Evolutionary conservation across 2,888 invertebrate genomes (phyloP), one percentile per base, ranked within the genome.

Genomic region (Troglohyphantes excavatus): DNA sequence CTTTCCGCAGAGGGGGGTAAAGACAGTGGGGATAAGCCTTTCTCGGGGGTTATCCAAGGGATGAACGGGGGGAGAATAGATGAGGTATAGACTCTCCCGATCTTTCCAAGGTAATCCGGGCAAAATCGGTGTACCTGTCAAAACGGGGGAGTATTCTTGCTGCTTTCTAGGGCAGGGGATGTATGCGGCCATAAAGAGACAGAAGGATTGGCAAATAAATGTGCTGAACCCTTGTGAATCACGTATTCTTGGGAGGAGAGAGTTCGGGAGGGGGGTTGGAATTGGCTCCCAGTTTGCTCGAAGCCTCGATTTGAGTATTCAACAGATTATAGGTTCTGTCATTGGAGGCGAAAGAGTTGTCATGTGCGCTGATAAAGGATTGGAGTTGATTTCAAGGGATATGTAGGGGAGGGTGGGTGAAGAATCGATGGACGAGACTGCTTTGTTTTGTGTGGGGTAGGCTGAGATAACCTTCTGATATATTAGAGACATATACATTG

Each of bases 11-110:
- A 23, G 75, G 68, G 59, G 70, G 33, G 59, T 39, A 72, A 68
- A 65, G 76, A 86, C 76, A 86, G 59, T 33, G 70, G 11, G 79
- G 79, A 87, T 87, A 79, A 87, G 86, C 76, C 86, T 72, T 79
- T 87, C 61, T 61, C 67, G 23, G n/a, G 19, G 61, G 39, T 78
- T 87, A 79, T 70, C 72, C 78, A 72, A 7, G 72, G 81, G 65
- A 70, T 61, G 70, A 72, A 67, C 19, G n/a, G 70, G 43, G 43
- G 78, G 81, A 53, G 53, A 53, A 53, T 11, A 53, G 53, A 13
- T 43, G 75, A 63, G 70, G 70, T 19, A 65, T 81, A 5, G 53
- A 53, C n/a, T 53, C 53, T 81, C 39, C 87, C 81, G 87, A 88
- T 88, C 79, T 88, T 79, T 65, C 65, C 29, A 46, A 17, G 46